A percentile compares a stretch with the other conserved stretches of the same genome.
These are phyloP conservation scores for Anguilla obscura DNA, from an alignment of 2,797 vertebrate genomes.

Conservation along the genomic window DNA sequence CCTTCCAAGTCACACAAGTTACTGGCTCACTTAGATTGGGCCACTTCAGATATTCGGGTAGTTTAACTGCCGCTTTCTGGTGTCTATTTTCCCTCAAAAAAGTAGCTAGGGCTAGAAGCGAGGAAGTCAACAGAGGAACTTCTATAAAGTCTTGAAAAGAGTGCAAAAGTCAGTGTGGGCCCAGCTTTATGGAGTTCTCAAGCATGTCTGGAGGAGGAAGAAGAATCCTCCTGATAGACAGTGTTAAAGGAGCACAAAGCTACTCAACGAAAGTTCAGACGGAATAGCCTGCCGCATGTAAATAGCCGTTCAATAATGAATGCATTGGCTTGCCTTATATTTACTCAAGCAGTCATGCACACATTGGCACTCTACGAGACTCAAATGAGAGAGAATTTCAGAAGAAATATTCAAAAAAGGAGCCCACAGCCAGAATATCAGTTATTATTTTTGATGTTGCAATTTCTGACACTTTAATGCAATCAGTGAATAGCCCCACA, in stretches of 20 bases:
- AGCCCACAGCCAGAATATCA: constrained; percentile 80
- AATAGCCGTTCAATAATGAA: constrained; percentile 79
- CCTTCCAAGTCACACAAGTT: too few species aligned
- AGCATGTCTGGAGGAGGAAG: constrained; percentile 6
- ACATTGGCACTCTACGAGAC: constrained; percentile 68
- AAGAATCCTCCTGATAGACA: constrained; percentile 59
- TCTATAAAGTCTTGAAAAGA: constrained; percentile 39
- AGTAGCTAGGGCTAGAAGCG: not conserved
- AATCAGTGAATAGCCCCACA: constrained; percentile 77
- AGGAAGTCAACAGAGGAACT: not conserved
- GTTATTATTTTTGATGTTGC: constrained; percentile 89
- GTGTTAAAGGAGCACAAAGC: constrained; percentile 49
- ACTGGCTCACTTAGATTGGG: too few species aligned
- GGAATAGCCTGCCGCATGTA: constrained; percentile 75
- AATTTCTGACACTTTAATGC: constrained; percentile 84
- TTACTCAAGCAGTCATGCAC: constrained; percentile 76
- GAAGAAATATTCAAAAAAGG: constrained; percentile 80
- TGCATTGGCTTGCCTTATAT: constrained; percentile 81
- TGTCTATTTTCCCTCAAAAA: not conserved
- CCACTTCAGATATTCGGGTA: too few species aligned
- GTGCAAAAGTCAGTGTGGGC: constrained; percentile 30
- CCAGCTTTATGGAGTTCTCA: not conserved
- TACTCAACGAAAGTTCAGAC: constrained; percentile 75
- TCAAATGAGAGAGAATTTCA: constrained; percentile 85
- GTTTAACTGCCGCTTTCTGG: not conserved